Conservation (phyloP, 30 jellyfish, hydroid and myxozoan species). For the Sanderia malayensis region DNA sequence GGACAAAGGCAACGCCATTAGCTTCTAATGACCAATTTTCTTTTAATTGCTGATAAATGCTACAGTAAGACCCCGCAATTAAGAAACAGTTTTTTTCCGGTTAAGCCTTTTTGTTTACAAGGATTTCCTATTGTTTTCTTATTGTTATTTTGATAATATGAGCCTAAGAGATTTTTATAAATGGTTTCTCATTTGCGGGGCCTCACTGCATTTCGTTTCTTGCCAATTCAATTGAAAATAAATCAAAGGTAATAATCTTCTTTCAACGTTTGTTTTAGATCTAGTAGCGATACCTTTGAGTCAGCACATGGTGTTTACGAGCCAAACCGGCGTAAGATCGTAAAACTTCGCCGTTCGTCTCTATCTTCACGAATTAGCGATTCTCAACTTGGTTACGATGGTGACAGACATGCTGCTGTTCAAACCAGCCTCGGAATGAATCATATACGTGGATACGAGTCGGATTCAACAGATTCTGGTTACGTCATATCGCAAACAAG, state of each 20-base stretch:
- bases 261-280: not conserved
- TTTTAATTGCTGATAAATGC: too few species aligned
- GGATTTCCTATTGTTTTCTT: too few species aligned
- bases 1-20: too few species aligned
- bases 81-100: too few species aligned
- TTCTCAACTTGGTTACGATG: not conserved
- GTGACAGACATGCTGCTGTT: not conserved
- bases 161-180: too few species aligned
- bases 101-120: too few species aligned
- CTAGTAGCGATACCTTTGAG: not conserved
- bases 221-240: too few species aligned
- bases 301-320: not conserved
- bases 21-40: too few species aligned
- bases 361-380: not conserved
- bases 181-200: too few species aligned
- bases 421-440: slow-evolving; percentile 2
- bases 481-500: slow-evolving; percentile 42
- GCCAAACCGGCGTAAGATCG: not conserved
- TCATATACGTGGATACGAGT: slow-evolving; percentile 28
- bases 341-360: not conserved
- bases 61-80: too few species aligned
- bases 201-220: not conserved
- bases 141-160: too few species aligned
- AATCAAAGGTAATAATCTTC: too few species aligned
- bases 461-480: slow-evolving; percentile 66